These are phyloP conservation scores for Lissonota sp. DNA, from an alignment of 2,888 invertebrate genomes.

Conservation along the genomic window DNA sequence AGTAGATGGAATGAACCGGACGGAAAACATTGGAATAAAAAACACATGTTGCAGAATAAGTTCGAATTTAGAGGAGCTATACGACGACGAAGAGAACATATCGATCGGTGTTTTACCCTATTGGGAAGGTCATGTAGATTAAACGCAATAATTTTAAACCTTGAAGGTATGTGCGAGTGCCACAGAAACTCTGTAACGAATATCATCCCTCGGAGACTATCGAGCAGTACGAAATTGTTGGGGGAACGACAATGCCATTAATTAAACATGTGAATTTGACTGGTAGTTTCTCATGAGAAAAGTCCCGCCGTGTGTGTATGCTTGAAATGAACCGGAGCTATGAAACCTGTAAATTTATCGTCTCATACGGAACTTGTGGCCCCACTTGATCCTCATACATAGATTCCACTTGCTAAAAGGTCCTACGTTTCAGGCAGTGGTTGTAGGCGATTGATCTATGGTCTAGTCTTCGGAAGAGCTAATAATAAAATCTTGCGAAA, in stretches of 20 bases:
- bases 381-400: slow-evolving; percentile 29
- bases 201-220: slow-evolving; percentile 19
- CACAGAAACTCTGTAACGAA: slow-evolving; percentile 3
- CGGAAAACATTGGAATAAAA: slow-evolving; percentile 5
- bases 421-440: background rate
- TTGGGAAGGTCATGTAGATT: slow-evolving; percentile 29
- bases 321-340: background rate
- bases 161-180: slow-evolving; percentile 12
- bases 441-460: slow-evolving; percentile 15
- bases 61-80: slow-evolving; percentile 47
- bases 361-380: slow-evolving; percentile 27
- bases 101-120: slow-evolving; percentile 29
- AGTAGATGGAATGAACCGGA: too few relatives aligned
- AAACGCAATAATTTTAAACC: slow-evolving; percentile 41
- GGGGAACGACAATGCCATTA: slow-evolving; percentile 18
- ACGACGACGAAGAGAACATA: slow-evolving; percentile 4
- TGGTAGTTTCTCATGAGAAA: slow-evolving; percentile 31
- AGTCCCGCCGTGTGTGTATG: background rate
- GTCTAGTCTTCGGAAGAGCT: background rate
- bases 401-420: background rate
- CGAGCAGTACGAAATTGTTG: slow-evolving; percentile 26
- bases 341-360: slow-evolving; percentile 51
- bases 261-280: slow-evolving; percentile 23
- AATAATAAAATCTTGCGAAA: slow-evolving; percentile 6
- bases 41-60: slow-evolving; percentile 8